Conservation (phyloP, 2,113 vertebrate genomes). For the Dipodomys ordii region DNA sequence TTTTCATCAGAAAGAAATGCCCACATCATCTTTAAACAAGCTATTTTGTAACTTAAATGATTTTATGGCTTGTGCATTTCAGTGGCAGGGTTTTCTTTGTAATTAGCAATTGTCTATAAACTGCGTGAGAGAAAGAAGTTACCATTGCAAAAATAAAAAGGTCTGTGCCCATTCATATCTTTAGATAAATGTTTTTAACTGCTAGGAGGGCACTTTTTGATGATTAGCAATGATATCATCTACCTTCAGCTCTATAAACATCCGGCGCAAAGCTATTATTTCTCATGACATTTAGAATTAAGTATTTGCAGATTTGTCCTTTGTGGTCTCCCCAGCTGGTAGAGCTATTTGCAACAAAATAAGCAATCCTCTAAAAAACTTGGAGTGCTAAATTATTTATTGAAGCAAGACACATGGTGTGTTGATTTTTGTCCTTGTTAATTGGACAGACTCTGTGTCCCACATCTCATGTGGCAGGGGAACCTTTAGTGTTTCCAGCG, state of each 20-base stretch:
- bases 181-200: not conserved
- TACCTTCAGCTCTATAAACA: not conserved
- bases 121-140: not conserved
- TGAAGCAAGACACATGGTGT: not conserved
- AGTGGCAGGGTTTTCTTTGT: not conserved
- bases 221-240: not conserved
- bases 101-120: slow-evolving; percentile 14
- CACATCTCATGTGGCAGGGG: not conserved
- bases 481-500: not conserved
- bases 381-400: not conserved
- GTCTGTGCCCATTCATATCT: not conserved
- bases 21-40: not conserved
- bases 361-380: not conserved
- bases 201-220: not conserved
- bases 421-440: not conserved
- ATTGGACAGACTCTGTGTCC: not conserved
- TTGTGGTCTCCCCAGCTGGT: not conserved
- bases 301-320: not conserved
- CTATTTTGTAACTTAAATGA: not conserved
- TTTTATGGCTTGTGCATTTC: not conserved
- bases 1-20: not conserved
- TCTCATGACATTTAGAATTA: not conserved
- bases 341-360: not conserved
- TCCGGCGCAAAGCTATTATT: not conserved
- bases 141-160: not conserved